Evolutionary conservation across 2,888 invertebrate genomes (phyloP).

Genomic region (Carterocephalus palaemon): DNA sequence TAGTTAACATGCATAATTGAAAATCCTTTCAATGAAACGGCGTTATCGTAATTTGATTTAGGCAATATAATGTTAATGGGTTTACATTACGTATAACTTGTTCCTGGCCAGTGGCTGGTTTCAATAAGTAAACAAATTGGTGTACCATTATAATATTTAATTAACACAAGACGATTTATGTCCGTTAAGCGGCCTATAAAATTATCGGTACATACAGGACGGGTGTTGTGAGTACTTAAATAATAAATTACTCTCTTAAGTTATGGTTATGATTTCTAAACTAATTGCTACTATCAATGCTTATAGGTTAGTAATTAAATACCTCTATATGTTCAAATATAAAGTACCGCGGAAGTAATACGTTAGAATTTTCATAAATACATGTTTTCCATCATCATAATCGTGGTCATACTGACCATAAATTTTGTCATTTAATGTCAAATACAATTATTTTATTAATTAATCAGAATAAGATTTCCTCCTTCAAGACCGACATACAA

Average conservation of each 20-base stretch:
- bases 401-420: too few species aligned
- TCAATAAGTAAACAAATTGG: slow-evolving; percentile 56
- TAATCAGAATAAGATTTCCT: too few species aligned
- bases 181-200: slow-evolving; percentile 45
- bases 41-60: slow-evolving; percentile 63
- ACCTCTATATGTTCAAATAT: too few species aligned
- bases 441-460: too few species aligned
- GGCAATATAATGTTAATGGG: slow-evolving; percentile 64
- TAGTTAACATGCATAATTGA: not conserved
- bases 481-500: slow-evolving; percentile 36
- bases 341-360: not conserved
- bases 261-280: slow-evolving; percentile 54
- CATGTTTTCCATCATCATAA: too few species aligned
- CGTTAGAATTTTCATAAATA: not conserved
- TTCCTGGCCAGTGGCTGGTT: slow-evolving; percentile 51
- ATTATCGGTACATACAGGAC: slow-evolving; percentile 35
- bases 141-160: slow-evolving; percentile 62
- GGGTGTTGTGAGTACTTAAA: slow-evolving; percentile 46
- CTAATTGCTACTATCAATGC: slow-evolving; percentile 37
- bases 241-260: slow-evolving; percentile 53
- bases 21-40: not conserved
- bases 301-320: slow-evolving; percentile 38
- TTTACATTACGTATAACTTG: slow-evolving; percentile 53
- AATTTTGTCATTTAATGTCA: too few species aligned
- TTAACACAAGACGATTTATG: slow-evolving; percentile 66